Evolutionary conservation across 2,113 vertebrate genomes (phyloP), one percentile per base, ranked within the genome.

Genomic region (Gasterosteus aculeatus): DNA sequence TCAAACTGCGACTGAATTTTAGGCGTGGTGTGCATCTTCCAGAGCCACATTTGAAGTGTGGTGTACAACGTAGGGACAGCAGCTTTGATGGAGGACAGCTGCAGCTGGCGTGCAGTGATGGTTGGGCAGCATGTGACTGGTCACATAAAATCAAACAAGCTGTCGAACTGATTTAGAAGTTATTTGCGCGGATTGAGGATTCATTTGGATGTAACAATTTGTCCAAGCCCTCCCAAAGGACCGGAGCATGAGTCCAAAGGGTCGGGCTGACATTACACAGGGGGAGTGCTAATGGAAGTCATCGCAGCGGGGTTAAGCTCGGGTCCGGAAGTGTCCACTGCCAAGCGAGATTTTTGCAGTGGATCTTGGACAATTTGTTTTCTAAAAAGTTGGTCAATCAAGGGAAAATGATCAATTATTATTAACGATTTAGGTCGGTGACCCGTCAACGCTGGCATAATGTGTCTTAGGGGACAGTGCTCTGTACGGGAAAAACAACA

Each of bases 61-160:
- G 5, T 41, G 38, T 5, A 10, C 18, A 22, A 8, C 39, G 1
- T 22, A 22, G 54, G 22, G 46, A 35, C 12, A 35, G 10, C 57
- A 7, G 11, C n/a, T 22, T 61, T 39, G 33, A 51, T 53, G 8
- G 19, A 54, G 33, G n/a, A 47, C 33, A 14, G 53, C 65, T 64
- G 46, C 10, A 18, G 22, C 9, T 41, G 29, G 3, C 64, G n/a
- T 33, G 2, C 31, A 16, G 14, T 57, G 33, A 47, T 46, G 14
- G 4, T 54, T 0, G 11, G 54, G 10, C 67, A 22, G 16, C 76
- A 35, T 70, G 69, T 41, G 60, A 63, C 59, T 29, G 12, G 42
- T 73, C 72, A 35, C 49, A 63, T 70, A 39, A 62, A 69, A 57
- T 68, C 35, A 62, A 79, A 64, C 53, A 54, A 62, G 61, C 61